Evolutionary conservation across 2,113 vertebrate genomes (phyloP).

Genomic region (Oreamnos americanus): DNA sequence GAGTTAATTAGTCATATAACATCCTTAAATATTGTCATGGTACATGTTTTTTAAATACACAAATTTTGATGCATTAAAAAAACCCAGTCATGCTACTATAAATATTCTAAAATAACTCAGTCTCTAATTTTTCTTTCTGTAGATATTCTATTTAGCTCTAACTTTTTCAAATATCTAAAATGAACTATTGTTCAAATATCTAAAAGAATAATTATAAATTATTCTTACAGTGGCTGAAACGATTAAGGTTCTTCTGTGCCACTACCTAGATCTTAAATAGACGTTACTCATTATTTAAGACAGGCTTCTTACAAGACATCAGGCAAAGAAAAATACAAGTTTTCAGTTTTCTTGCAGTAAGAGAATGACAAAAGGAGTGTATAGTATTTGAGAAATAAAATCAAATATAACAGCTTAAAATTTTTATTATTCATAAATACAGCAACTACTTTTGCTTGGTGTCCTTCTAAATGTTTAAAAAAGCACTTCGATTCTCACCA

Average conservation of each 20-base stretch:
- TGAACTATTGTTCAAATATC: not conserved
- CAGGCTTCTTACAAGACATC: not conserved
- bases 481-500: constrained; percentile 81
- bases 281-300: not conserved
- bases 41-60: not conserved
- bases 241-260: not conserved
- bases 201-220: not conserved
- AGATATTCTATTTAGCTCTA: not conserved
- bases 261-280: not conserved
- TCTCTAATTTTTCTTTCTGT: not conserved
- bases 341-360: not conserved
- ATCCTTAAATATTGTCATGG: not conserved
- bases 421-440: not conserved
- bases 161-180: constrained; percentile 29
- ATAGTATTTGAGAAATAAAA: not conserved
- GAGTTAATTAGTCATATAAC: not conserved
- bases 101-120: not conserved
- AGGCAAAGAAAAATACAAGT: not conserved
- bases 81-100: not conserved
- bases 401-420: not conserved
- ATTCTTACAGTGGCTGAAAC: not conserved
- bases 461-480: not conserved
- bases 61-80: not conserved
- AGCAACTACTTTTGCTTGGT: not conserved
- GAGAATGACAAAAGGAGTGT: not conserved